Percentiles rank a stretch among this genome's conserved stretches.
phyloP scores from a whole-genome alignment of 2,888 invertebrate species.

The Smittia sp. region DNA sequence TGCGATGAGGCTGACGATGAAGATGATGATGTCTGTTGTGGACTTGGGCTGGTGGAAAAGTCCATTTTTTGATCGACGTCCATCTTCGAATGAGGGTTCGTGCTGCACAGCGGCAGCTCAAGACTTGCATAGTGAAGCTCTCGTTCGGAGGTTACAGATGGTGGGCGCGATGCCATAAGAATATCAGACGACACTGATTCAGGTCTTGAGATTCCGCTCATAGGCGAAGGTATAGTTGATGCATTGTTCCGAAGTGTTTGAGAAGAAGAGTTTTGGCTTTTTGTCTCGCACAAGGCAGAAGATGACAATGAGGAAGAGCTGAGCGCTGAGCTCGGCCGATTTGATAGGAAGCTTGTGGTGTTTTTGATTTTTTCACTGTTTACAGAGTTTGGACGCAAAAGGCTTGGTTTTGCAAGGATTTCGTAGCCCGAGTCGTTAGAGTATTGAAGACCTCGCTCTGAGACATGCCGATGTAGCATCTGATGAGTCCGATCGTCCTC shows the following conservation, averaged over 20 bases:
- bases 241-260: slow-evolving; percentile 27
- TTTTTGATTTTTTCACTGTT: slow-evolving; percentile 48
- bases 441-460: slow-evolving; percentile 46
- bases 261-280: slow-evolving; percentile 42
- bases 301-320: slow-evolving; percentile 46
- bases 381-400: slow-evolving; percentile 51
- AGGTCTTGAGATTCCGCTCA: slow-evolving; percentile 47
- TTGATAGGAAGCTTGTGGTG: slow-evolving; percentile 42
- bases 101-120: slow-evolving; percentile 55
- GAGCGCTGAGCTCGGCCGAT: slow-evolving; percentile 47
- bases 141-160: slow-evolving; percentile 51
- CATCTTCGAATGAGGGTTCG: slow-evolving; percentile 47
- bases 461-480: slow-evolving; percentile 1
- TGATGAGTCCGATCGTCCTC: slow-evolving; percentile 27
- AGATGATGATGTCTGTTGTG: slow-evolving; percentile 45
- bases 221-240: slow-evolving; percentile 43
- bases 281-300: slow-evolving; percentile 44
- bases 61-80: slow-evolving; percentile 33
- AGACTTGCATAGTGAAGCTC: slow-evolving; percentile 66
- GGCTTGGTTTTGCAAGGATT: slow-evolving; percentile 46
- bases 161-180: slow-evolving; percentile 47
- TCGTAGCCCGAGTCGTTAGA: slow-evolving; percentile 49
- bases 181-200: slow-evolving; percentile 50
- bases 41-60: slow-evolving; percentile 46
- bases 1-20: slow-evolving; percentile 47